Evolutionary conservation across 2,113 vertebrate species (phyloP).

Genomic region (human): DNA sequence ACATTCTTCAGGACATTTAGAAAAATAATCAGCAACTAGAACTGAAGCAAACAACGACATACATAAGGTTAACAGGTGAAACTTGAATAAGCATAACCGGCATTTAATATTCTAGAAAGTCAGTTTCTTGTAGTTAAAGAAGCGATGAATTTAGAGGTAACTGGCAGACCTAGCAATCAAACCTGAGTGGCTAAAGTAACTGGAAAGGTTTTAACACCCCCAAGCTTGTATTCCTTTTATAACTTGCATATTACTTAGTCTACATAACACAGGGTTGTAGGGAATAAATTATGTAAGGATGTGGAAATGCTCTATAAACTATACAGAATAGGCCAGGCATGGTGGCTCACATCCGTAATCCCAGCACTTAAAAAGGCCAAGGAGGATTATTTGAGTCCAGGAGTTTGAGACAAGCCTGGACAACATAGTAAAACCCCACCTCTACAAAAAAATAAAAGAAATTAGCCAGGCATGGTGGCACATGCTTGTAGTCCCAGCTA

Average conservation of each 20-base stretch:
- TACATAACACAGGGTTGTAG: not conserved
- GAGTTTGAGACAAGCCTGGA: no score
- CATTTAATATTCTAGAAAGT: constrained; percentile 12
- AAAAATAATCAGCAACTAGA: no score
- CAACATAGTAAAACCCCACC: no score
- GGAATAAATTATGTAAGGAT: not conserved
- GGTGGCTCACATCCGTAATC: no score
- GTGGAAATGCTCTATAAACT: not conserved
- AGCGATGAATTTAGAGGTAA: not conserved
- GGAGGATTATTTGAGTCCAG: no score
- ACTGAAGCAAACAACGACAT: no score
- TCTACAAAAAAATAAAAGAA: no score
- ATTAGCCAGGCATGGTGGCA: no score
- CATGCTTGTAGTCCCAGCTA: no score
- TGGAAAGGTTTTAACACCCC: not conserved
- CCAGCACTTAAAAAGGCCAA: no score
- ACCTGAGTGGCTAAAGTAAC: not conserved
- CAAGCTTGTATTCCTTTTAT: not conserved
- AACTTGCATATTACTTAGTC: not conserved
- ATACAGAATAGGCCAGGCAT: not conserved
- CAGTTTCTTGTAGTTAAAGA: not conserved
- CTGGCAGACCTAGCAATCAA: not conserved
- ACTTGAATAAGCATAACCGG: not conserved
- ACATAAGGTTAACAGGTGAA: no score
- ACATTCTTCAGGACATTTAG: not conserved